These are phyloP conservation scores for Drosophila limbata DNA, from an alignment of 2,888 invertebrate species.

Conservation along the genomic window DNA sequence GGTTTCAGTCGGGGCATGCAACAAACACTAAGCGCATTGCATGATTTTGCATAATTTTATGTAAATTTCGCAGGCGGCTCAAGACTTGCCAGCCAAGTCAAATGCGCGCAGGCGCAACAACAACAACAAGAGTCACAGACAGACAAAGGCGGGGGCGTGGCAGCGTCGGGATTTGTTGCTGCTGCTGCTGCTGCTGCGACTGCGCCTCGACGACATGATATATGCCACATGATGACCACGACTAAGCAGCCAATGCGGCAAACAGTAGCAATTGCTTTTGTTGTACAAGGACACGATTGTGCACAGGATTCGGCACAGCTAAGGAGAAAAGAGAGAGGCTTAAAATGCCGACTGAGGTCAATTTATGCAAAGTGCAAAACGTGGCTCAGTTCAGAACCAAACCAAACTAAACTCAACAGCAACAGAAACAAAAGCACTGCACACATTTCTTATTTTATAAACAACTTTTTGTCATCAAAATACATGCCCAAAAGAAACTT, in stretches of 20 bases:
- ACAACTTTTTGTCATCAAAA: conserved; percentile 51
- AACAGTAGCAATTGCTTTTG: conserved; percentile 84
- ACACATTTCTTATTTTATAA: conserved; percentile 54
- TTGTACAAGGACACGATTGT: conserved; percentile 82
- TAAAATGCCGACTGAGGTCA: conserved; percentile 45
- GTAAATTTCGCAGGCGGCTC: conserved; percentile 69
- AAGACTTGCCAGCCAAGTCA: conserved; percentile 46
- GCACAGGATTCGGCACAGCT: conserved; percentile 55
- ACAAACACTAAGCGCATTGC: conserved; percentile 79
- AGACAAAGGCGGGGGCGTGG: conserved; percentile 66
- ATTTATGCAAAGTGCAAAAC: conserved; percentile 80
- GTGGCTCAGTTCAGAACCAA: conserved; percentile 51
- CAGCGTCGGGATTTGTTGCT: conserved; percentile 50
- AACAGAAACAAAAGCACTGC: conserved; percentile 51
- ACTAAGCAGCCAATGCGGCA: conserved; percentile 70
- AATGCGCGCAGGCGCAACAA: conserved; percentile 52
- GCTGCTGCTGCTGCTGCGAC: conserved; percentile 14
- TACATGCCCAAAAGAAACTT: conserved; percentile 20
- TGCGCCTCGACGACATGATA: conserved; percentile 71
- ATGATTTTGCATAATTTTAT: conserved; percentile 81
- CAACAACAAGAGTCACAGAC: conserved; percentile 8
- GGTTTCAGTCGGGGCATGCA: conserved; percentile 20
- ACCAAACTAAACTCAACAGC: conserved; percentile 5
- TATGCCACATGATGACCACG: conserved; percentile 79
- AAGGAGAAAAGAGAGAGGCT: neutral